Base-by-base conservation (phyloP, 2,113 vertebrate species). In the Daboia siamensis region DNA sequence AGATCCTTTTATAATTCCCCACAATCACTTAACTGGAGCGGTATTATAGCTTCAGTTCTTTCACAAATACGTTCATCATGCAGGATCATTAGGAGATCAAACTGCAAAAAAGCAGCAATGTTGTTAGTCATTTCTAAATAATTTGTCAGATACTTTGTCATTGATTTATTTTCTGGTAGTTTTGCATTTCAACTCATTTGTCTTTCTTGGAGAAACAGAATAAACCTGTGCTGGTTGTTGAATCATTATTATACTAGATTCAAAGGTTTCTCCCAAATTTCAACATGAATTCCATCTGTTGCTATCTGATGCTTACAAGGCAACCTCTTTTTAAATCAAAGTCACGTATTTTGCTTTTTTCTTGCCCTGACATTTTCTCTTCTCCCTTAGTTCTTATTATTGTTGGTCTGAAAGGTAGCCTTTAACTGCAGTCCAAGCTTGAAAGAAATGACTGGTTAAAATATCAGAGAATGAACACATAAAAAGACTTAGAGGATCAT, bases 251-350 rank as follows among this genome's bases (percentile, higher is more conserved):
- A 9, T n/a, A 5, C 10, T 44, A 33, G 46, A 86, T 10, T 84
- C 51, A 88, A 51, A 86, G 89, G 13, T 89, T 39, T 29, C 17
- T 24, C 74, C 56, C 10, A 44, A 4, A 23, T 55, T 88, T 86
- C 80, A 89, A 57, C 29, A 24, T 48, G 46, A 86, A 89, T 91
- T 46, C 87, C 23, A 90, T 80, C 17, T 51, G 74, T 39, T 74
- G 44, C 57, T 87, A 44, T 57, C 39, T 86, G 51, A 93, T 54
- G 15, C n/a, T 89, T 89, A 51, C 20, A 91, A 69, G 17, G 23
- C 39, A 93, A 29, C 29, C 26, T 89, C 56, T 64, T 55, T 61
- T 94, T 90, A 88, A 56, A 90, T 91, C 56, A 92, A 88, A 84
- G 64, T 91, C 55, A 88, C 33, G 86, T 26, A 44, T 86, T 86